phyloP scores from a whole-genome alignment of 2,888 invertebrate species.

The Orchesella flavescens region DNA sequence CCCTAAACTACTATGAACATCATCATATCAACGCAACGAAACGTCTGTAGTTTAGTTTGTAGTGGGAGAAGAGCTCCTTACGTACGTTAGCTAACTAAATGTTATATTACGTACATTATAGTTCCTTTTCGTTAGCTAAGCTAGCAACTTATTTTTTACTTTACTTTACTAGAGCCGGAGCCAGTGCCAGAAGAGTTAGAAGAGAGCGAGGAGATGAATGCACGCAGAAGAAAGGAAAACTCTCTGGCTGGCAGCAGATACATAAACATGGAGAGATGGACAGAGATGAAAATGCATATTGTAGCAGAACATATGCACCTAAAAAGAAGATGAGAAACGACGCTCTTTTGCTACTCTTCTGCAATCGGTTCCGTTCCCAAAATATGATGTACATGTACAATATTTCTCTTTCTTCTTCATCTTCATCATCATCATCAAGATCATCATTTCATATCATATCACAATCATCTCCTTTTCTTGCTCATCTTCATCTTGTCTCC shows the following conservation, averaged over 20 bases:
- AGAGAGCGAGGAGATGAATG: constrained; percentile 4
- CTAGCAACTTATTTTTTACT: background rate
- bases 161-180: background rate
- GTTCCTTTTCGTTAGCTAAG: background rate
- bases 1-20: too few species aligned
- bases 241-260: background rate
- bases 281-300: background rate
- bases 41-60: too few species aligned
- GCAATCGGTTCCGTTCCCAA: constrained; percentile 49
- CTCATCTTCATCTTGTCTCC: background rate
- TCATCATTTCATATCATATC: too few species aligned
- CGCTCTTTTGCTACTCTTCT: background rate
- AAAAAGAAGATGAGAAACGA: background rate
- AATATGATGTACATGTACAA: background rate
- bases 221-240: constrained; percentile 4
- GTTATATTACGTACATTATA: constrained; percentile 4
- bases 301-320: background rate
- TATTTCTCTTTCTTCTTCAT: background rate
- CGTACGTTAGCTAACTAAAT: constrained; percentile 14
- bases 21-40: too few species aligned
- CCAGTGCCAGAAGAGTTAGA: constrained; percentile 1
- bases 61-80: too few species aligned
- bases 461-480: constrained; percentile 1
- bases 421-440: constrained; percentile 2
- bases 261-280: background rate